Evolutionary conservation across 2,113 vertebrate genomes (phyloP).

Genomic region (Grammomys surdaster): DNA sequence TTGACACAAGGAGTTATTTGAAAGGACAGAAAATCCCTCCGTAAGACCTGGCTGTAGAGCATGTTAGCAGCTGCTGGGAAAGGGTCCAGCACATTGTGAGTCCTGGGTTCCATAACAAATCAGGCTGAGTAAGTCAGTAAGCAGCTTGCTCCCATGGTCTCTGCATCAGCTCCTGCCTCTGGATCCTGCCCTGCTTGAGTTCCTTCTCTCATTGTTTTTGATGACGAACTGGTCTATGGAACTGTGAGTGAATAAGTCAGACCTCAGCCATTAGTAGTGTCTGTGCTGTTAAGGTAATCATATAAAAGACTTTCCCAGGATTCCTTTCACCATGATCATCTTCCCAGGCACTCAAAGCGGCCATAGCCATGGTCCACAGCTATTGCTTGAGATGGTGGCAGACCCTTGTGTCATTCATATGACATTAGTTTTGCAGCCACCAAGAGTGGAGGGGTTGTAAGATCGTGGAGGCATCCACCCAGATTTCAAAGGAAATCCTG

Average conservation of each 20-base stretch:
- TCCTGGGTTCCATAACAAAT: neutral
- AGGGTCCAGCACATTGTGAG: neutral
- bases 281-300: neutral
- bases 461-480: neutral
- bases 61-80: neutral
- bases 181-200: neutral
- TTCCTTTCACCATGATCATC: neutral
- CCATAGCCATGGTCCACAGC: neutral
- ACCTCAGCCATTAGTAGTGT: neutral
- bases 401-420: neutral
- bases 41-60: neutral
- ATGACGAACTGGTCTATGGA: neutral
- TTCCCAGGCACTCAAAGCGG: neutral
- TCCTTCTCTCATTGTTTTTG: neutral
- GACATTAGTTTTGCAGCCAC: neutral
- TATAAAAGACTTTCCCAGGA: neutral
- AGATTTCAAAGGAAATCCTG: neutral
- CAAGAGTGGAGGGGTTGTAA: neutral
- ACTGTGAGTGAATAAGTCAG: neutral
- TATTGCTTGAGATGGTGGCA: neutral
- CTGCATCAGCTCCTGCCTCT: neutral
- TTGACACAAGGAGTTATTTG: neutral
- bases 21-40: neutral
- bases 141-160: neutral
- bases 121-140: neutral